Base-by-base conservation (phyloP, 2,113 vertebrate species). In the western clawed frog (Xenopus tropicalis) region DNA sequence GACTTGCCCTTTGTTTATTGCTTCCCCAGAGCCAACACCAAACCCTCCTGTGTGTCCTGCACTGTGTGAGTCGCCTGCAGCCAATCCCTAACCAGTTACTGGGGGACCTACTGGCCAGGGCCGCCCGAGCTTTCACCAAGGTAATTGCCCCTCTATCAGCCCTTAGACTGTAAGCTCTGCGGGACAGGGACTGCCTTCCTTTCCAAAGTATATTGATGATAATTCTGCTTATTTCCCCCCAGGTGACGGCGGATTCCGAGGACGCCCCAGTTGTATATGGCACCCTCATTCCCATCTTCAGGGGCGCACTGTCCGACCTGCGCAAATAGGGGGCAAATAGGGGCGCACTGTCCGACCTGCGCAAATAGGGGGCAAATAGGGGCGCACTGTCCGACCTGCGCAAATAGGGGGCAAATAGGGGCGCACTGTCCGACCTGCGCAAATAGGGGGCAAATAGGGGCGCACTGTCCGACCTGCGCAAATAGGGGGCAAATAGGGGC, bases 51-150 rank as follows among this genome's bases (percentile, higher is more conserved):
- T 98, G 96, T 37, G 85, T 98, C 80, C 86, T 99, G 11, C 89
- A 95, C 59, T 99, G 96, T 70, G 82, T 93, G 23, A 94, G 90
- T 79, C 91, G 84, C 79, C 88, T 99, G 76, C 85, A 91, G 57
- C 81, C 80, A 0, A 80, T 95, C 10, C 94, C 96, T n/a, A 71
- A 78, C 37, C 87, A 93, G 0, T 81, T 96, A 81, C 94, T 97
- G 82, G 90, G 86, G 1, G 84, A 88, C 71, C 87, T 96, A 77
- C 86, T 99, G 52, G 78, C 85, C 71, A 93, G 90, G 2, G 90
- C 91, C 76, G 90, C 98, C 81, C 88, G 89, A 89, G 93, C 91
- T 59, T 97, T 98, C 80, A 98, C 96, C 22, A 92, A 93, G 93
- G 97, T 93, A 83, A 85, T 91, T 84, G 17, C 61, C 24, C 16